These are phyloP conservation scores for Staurois parvus DNA, from an alignment of 2,797 vertebrate genomes.

Conservation along the genomic window DNA sequence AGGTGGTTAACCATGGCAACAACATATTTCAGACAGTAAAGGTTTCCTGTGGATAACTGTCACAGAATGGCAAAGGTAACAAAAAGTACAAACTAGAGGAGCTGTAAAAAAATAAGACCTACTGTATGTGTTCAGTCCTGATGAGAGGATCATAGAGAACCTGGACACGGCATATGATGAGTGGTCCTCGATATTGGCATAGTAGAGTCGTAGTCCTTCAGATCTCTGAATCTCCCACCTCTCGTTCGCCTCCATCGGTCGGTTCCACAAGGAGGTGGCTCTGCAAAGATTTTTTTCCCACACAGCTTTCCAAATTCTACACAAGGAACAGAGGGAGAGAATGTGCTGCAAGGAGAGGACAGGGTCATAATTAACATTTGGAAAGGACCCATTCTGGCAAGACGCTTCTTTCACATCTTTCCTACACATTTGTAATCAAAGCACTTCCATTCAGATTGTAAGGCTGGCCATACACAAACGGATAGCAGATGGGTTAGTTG, in stretches of 20 bases:
- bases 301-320: constrained; percentile 64
- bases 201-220: not conserved
- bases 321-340: constrained; percentile 61
- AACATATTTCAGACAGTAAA: too few relatives aligned
- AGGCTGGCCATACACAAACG: too few relatives aligned
- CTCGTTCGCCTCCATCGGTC: fast-evolving
- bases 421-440: not conserved
- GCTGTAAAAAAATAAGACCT: not conserved
- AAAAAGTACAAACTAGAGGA: not conserved
- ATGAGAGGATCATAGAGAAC: not conserved
- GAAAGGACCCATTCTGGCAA: constrained; percentile 16
- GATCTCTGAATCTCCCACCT: constrained; percentile 40
- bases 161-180: not conserved
- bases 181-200: not conserved
- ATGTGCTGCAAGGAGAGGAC: constrained; percentile 43
- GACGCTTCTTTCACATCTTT: not conserved
- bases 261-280: constrained; percentile 62
- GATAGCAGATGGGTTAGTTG: too few relatives aligned
- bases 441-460: not conserved
- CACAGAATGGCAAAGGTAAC: too few relatives aligned
- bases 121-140: constrained; percentile 1
- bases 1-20: too few relatives aligned
- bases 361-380: constrained; percentile 19
- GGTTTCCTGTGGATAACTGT: too few relatives aligned
- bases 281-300: constrained; percentile 67